Evolutionary conservation across 2,113 vertebrate genomes (phyloP).

Genomic region (Sapajus apella): DNA sequence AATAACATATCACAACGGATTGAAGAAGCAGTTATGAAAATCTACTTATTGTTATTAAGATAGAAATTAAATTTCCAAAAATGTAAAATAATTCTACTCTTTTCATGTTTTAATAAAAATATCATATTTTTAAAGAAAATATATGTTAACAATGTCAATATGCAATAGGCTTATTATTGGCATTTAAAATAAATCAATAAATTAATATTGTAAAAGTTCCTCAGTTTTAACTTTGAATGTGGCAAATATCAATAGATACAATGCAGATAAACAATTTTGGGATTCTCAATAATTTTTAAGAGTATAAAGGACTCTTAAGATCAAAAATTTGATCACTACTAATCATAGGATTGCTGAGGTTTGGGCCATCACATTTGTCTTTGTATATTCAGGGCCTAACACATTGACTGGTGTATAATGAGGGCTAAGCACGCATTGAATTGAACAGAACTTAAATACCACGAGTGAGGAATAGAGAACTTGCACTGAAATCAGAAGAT

Average conservation of each 20-base stretch:
- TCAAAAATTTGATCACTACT: background rate
- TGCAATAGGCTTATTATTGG: background rate
- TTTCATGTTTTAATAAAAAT: background rate
- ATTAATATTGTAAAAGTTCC: background rate
- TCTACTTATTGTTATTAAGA: too few species aligned
- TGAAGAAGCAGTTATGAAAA: too few species aligned
- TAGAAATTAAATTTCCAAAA: background rate
- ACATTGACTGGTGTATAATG: background rate
- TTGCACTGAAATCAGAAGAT: background rate
- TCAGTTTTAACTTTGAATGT: background rate
- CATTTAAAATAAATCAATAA: background rate
- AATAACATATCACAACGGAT: too few species aligned
- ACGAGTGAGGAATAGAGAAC: background rate
- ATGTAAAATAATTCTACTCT: background rate
- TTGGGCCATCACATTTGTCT: background rate
- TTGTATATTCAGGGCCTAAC: background rate
- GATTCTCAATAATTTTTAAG: too few species aligned
- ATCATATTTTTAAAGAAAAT: background rate
- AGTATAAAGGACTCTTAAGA: background rate
- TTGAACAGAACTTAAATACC: background rate
- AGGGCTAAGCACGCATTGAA: background rate
- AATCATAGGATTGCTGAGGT: background rate
- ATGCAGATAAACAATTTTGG: background rate
- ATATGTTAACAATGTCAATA: background rate
- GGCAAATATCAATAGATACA: background rate